These are phyloP conservation scores for Enteromius argenteus DNA, from an alignment of 2,797 vertebrate genomes.

Conservation along the genomic window DNA sequence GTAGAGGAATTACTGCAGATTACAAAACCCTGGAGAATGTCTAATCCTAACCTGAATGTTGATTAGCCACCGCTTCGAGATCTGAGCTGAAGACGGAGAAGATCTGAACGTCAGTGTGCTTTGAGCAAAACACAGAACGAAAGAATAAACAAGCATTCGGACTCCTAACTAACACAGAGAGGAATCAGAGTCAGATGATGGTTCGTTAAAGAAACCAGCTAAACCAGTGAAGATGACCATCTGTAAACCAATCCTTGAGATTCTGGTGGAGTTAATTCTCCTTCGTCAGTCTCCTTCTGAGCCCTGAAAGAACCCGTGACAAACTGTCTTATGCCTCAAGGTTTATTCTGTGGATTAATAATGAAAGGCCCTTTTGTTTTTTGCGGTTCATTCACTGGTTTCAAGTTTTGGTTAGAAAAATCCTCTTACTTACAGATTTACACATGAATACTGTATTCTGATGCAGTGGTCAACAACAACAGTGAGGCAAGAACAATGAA, in stretches of 20 bases:
- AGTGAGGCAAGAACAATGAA: not conserved
- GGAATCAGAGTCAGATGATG: not conserved
- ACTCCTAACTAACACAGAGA: not conserved
- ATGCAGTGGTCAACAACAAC: not conserved
- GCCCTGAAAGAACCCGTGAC: not conserved
- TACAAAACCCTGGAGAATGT: not conserved
- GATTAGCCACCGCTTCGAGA: not conserved
- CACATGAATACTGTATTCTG: not conserved
- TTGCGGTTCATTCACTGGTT: not conserved
- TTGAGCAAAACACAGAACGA: not conserved
- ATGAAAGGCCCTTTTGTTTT: conserved; percentile 12
- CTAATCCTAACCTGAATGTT: conserved; percentile 16
- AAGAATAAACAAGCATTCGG: not conserved
- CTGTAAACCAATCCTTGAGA: not conserved
- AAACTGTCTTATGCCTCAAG: not conserved
- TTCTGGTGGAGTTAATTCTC: not conserved
- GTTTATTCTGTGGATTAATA: conserved; percentile 25
- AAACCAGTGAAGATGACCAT: not conserved
- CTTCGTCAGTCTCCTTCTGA: not conserved
- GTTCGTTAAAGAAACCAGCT: not conserved
- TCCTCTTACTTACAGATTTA: conserved; percentile 11
- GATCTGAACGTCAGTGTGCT: not conserved
- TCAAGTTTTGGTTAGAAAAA: not conserved
- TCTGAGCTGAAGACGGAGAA: not conserved
- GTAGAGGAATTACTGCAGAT: conserved; percentile 14